Conservation (phyloP, 2,113 vertebrate species). For the Orycteropus afer region DNA sequence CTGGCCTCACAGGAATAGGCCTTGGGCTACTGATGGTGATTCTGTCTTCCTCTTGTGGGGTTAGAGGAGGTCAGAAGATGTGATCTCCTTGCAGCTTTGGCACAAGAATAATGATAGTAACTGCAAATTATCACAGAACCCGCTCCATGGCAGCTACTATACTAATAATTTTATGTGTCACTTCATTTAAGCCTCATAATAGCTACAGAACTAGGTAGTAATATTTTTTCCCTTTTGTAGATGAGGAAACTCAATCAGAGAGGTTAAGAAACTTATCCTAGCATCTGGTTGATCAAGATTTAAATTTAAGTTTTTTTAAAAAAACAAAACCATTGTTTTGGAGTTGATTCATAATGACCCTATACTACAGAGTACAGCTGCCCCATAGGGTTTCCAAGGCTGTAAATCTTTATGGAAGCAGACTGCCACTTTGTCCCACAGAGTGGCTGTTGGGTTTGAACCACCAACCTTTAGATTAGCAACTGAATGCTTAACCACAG, state of each 20-base stretch:
- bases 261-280: background rate
- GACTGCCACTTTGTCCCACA: background rate
- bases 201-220: background rate
- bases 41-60: no score
- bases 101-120: no score
- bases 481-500: background rate
- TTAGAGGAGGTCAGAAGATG: no score
- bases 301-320: background rate
- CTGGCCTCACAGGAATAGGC: no score
- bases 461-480: background rate
- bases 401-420: background rate
- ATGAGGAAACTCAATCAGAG: background rate
- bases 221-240: background rate
- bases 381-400: background rate
- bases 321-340: background rate
- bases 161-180: background rate
- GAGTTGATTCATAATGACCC: background rate
- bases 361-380: background rate
- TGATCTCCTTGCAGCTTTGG: no score
- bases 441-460: background rate
- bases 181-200: background rate
- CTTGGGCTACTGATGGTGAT: no score
- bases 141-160: background rate
- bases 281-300: background rate
- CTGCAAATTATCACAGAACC: background rate